A percentile compares a stretch with the other conserved stretches of the same genome.
Conservation (phyloP, 92 coral and sea anemone genomes). For the Zoanthus solanderi region DNA sequence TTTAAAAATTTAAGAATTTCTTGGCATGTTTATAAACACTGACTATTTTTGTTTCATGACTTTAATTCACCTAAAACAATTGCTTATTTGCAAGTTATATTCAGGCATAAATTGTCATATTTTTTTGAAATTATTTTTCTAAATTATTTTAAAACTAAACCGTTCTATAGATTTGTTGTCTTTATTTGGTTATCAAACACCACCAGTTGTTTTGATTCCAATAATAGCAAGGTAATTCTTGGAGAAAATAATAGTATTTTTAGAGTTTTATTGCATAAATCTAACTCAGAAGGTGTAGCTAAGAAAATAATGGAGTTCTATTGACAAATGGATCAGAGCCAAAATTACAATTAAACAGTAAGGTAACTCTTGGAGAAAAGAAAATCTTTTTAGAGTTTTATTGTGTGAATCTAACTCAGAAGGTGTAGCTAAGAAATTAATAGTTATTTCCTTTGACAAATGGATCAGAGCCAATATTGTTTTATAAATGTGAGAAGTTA, state of each 20-base stretch:
- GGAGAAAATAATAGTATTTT: too few species aligned
- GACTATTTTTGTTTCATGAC: too few species aligned
- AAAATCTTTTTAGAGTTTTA: neutral
- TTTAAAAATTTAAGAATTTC: neutral
- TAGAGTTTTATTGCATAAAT: neutral
- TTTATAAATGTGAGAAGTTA: neutral
- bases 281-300: neutral
- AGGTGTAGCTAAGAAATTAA: neutral
- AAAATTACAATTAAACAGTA: neutral
- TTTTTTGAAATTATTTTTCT: too few species aligned
- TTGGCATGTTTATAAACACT: neutral
- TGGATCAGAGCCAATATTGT: neutral
- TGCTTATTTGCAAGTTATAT: too few species aligned
- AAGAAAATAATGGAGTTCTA: neutral
- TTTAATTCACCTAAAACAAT: too few species aligned
- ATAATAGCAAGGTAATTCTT: too few species aligned
- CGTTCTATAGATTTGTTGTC: too few species aligned
- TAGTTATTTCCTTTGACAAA: neutral
- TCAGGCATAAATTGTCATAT: too few species aligned
- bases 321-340: neutral
- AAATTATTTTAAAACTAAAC: too few species aligned
- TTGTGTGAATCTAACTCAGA: neutral
- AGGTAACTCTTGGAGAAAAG: neutral
- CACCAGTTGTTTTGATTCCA: too few species aligned
- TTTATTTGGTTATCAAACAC: too few species aligned